Conservation (phyloP, 2,888 invertebrate genomes). For the Vandiemenella viatica region DNA sequence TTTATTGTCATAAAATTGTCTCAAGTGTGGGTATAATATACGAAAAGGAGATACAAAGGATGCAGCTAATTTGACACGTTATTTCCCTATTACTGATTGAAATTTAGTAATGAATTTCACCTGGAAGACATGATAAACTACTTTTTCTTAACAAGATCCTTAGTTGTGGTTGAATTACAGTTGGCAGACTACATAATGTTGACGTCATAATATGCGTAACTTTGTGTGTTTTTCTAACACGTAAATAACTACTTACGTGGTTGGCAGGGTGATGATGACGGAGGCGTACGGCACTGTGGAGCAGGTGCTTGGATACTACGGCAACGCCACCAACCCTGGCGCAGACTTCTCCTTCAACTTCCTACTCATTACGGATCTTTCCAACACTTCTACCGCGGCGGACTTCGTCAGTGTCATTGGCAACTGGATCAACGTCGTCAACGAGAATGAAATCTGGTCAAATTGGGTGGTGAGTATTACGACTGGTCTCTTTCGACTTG, state of each 20-base stretch:
- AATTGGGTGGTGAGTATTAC: conserved; percentile 74
- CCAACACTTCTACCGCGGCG: conserved; percentile 38
- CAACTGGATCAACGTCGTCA: conserved; percentile 47
- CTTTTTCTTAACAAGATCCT: too few species aligned
- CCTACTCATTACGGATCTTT: conserved; percentile 45
- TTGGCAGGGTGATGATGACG: conserved; percentile 53
- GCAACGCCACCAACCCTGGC: conserved; percentile 38
- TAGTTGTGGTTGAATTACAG: too few species aligned
- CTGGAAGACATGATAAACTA: too few species aligned
- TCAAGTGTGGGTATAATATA: too few species aligned
- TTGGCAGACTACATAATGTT: too few species aligned
- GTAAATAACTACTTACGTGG: too few species aligned
- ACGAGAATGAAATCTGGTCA: conserved; percentile 34
- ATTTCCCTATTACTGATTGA: too few species aligned
- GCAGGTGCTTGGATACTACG: conserved; percentile 49
- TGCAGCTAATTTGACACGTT: too few species aligned
- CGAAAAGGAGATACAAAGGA: too few species aligned
- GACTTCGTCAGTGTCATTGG: conserved; percentile 46
- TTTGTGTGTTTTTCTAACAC: background rate
- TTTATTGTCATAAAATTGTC: too few species aligned
- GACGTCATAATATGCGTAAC: background rate
- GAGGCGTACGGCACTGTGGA: conserved; percentile 52
- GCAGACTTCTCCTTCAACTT: conserved; percentile 71
- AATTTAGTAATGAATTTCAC: too few species aligned
- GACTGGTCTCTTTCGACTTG: too few species aligned